Conservation (phyloP, 2,888 invertebrate genomes). For the Philereme vetulata region DNA sequence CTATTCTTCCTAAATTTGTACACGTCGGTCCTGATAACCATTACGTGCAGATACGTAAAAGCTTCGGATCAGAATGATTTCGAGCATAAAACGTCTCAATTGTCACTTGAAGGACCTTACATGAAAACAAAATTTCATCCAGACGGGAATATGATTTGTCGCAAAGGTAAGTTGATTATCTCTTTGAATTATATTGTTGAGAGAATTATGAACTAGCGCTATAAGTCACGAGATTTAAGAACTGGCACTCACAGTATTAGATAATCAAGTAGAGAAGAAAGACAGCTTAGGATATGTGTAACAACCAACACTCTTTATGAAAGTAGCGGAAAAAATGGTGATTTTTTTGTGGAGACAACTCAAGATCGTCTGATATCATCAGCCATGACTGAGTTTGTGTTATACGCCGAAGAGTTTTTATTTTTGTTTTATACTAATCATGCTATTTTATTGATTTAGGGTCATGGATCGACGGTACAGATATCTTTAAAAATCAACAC, state of each 20-base stretch:
- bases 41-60: slow-evolving; percentile 69
- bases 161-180: slow-evolving; percentile 49
- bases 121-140: slow-evolving; percentile 57
- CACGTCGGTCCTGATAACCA: slow-evolving; percentile 66
- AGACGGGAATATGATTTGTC: slow-evolving; percentile 71
- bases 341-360: too few relatives aligned
- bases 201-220: too few relatives aligned
- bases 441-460: slow-evolving; percentile 42
- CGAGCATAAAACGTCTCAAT: slow-evolving; percentile 40
- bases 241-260: not conserved
- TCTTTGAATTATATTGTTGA: not conserved
- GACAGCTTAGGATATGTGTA: too few relatives aligned
- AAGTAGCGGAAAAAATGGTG: slow-evolving; percentile 6
- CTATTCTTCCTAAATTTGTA: slow-evolving; percentile 76
- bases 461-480: slow-evolving; percentile 69
- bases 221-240: not conserved
- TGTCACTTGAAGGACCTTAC: slow-evolving; percentile 52
- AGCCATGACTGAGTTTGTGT: too few relatives aligned
- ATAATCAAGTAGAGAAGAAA: too few relatives aligned
- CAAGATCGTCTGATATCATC: not conserved
- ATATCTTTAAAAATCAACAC: slow-evolving; percentile 51
- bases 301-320: slow-evolving; percentile 3
- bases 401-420: too few relatives aligned
- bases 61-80: slow-evolving; percentile 58
- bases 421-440: not conserved